Evolutionary conservation across 92 coral and sea anemone species (phyloP).

Genomic region (Bergia puertoricense): DNA sequence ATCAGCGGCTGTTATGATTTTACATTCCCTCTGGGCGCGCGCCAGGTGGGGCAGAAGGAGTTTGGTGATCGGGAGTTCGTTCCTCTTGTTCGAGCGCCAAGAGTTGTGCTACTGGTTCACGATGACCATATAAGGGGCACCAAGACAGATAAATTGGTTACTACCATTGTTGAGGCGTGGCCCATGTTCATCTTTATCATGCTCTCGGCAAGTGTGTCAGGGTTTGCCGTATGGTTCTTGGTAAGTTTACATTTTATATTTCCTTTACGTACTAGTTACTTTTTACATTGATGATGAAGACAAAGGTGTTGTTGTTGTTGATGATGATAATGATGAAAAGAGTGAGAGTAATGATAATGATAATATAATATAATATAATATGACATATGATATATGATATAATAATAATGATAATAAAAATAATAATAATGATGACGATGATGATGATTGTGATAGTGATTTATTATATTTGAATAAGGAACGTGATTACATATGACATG

Average conservation of each 20-base stretch:
- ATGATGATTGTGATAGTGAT: too few species aligned
- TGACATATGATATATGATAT: too few species aligned
- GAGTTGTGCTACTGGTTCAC: conserved; percentile 81
- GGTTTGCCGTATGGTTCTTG: conserved; percentile 89
- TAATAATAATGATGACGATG: too few species aligned
- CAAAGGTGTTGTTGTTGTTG: too few species aligned
- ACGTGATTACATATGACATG: not conserved
- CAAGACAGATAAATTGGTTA: conserved; percentile 63
- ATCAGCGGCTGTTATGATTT: conserved; percentile 64
- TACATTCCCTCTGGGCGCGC: conserved; percentile 84
- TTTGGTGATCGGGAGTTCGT: conserved; percentile 69
- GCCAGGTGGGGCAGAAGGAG: conserved; percentile 50
- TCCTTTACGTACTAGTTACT: too few species aligned
- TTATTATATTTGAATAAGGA: too few species aligned
- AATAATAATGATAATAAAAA: too few species aligned
- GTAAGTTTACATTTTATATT: conserved; percentile 49
- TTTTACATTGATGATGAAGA: too few species aligned
- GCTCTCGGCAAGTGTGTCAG: conserved; percentile 86
- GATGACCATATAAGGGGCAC: conserved; percentile 52
- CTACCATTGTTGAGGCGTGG: conserved; percentile 86
- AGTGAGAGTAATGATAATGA: too few species aligned
- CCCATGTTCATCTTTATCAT: conserved; percentile 89
- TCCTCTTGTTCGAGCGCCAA: conserved; percentile 81
- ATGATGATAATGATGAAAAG: too few species aligned
- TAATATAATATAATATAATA: too few species aligned